These are phyloP conservation scores for Platysteira castanea DNA, from an alignment of 2,113 vertebrate species.

Conservation along the genomic window DNA sequence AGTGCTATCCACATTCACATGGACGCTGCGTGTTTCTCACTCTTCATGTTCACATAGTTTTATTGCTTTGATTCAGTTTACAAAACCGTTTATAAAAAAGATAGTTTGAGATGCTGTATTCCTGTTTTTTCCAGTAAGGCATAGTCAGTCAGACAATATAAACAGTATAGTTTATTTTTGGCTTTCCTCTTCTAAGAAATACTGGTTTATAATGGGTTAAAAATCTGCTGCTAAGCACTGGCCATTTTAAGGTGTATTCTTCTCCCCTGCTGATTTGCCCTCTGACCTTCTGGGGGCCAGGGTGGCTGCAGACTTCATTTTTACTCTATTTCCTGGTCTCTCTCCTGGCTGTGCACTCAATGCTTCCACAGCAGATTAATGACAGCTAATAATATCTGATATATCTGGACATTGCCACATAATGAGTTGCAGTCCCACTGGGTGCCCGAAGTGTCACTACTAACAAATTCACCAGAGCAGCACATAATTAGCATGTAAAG, in stretches of 20 bases:
- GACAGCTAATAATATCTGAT: slow-evolving; percentile 99
- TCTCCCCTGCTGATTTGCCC: slow-evolving; percentile 72
- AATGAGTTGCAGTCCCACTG: slow-evolving; percentile 98
- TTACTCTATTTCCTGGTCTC: slow-evolving; percentile 77
- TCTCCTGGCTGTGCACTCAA: slow-evolving; percentile 68
- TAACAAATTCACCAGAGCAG: slow-evolving; percentile 94
- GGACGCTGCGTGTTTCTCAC: fast-evolving
- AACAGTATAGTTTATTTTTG: background rate
- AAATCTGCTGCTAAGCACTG: slow-evolving; percentile 46
- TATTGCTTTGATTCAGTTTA: background rate
- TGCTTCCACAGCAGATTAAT: slow-evolving; percentile 95
- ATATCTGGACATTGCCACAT: slow-evolving; percentile 96
- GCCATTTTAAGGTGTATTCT: slow-evolving; percentile 44
- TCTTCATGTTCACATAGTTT: background rate
- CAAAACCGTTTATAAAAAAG: background rate
- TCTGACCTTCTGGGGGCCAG: slow-evolving; percentile 78
- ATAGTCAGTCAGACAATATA: background rate
- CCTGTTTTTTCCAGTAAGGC: background rate
- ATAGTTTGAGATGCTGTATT: background rate
- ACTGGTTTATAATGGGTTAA: background rate
- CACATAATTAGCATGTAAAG: slow-evolving; percentile 96
- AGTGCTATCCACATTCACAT: background rate
- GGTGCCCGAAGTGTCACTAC: slow-evolving; percentile 95
- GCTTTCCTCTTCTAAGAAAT: background rate
- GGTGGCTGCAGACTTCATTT: slow-evolving; percentile 74